Conservation (phyloP, 1,140 invertebrate species). For the Araneus ventricosus region DNA sequence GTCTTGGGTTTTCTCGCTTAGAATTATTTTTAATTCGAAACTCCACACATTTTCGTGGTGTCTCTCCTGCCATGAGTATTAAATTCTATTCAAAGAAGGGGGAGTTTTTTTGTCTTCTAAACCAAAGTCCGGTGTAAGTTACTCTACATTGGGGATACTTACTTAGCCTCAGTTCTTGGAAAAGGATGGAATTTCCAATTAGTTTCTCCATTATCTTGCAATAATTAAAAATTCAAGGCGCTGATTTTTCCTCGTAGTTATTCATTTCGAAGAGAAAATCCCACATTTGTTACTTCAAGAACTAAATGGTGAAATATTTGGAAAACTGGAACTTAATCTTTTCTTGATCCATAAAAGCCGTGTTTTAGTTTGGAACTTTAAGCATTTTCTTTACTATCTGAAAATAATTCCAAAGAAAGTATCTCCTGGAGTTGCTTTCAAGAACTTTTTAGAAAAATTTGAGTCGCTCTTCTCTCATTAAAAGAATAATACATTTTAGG, state of each 20-base stretch:
- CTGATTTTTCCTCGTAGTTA: neutral
- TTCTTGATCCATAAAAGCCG: too few species aligned
- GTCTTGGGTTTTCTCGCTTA: neutral
- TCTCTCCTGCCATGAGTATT: neutral
- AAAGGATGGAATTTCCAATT: neutral
- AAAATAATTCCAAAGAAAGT: too few species aligned
- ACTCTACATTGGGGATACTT: neutral
- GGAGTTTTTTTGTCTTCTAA: neutral
- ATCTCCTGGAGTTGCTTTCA: too few species aligned
- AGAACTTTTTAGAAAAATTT: too few species aligned
- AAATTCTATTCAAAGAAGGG: neutral
- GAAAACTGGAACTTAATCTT: neutral
- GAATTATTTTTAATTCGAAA: neutral
- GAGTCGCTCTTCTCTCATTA: too few species aligned
- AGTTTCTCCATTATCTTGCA: neutral
- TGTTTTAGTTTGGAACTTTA: too few species aligned
- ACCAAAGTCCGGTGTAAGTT: neutral
- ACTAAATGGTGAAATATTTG: neutral
- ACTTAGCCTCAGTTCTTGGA: neutral
- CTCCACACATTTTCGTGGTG: neutral
- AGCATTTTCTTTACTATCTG: too few species aligned
- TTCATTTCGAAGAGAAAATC: neutral
- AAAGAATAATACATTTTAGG: too few species aligned
- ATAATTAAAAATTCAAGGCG: slow-evolving; percentile 1
- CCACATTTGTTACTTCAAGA: neutral